Percentiles rank a stretch among this genome's conserved stretches.
phyloP scores from a whole-genome alignment of 2,888 invertebrate species.

The Athalia circularis region DNA sequence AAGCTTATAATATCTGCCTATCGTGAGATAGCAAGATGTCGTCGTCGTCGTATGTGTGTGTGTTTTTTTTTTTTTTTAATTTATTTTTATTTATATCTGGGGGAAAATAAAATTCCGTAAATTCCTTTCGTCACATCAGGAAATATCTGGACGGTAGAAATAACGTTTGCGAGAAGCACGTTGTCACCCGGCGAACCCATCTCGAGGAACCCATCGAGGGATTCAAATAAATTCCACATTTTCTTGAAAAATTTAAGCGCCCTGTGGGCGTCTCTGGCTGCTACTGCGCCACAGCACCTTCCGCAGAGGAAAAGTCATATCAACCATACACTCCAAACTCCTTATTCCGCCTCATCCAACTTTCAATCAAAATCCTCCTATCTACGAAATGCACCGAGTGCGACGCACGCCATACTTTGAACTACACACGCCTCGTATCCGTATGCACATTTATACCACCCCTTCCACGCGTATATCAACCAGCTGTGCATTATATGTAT shows the following conservation, averaged over 20 bases:
- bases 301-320: constrained; percentile 33
- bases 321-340: constrained; percentile 56
- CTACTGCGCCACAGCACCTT: constrained; percentile 31
- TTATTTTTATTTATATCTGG: not conserved
- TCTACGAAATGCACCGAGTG: not conserved
- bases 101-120: constrained; percentile 36
- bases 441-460: not conserved
- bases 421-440: not conserved
- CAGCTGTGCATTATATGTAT: no score
- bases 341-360: constrained; percentile 64
- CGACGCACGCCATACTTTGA: not conserved
- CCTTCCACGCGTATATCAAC: no score
- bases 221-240: constrained; percentile 64
- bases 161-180: constrained; percentile 34
- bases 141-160: constrained; percentile 40
- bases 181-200: constrained; percentile 31
- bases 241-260: constrained; percentile 62
- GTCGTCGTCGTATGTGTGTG: no score
- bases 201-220: constrained; percentile 51
- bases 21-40: not conserved
- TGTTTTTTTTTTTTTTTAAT: not conserved
- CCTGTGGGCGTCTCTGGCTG: constrained; percentile 38
- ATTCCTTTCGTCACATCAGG: constrained; percentile 41
- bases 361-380: constrained; percentile 65
- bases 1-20: constrained; percentile 12